A percentile compares a stretch with the other conserved stretches of the same genome.
phyloP scores from a whole-genome alignment of 2,888 invertebrate genomes.

The Malachius bipustulatus region DNA sequence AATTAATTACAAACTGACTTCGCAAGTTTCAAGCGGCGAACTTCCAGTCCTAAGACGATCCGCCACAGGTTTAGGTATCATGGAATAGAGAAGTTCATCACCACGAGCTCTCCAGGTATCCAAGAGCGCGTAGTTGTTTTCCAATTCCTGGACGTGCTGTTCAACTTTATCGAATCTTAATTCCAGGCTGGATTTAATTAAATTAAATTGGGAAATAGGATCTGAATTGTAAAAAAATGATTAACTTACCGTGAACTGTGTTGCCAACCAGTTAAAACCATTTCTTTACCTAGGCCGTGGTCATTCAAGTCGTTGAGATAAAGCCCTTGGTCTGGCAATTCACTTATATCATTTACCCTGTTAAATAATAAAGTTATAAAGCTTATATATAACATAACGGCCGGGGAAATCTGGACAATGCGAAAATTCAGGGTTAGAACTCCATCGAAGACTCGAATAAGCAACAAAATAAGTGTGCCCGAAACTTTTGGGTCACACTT shows the following conservation, averaged over 20 bases:
- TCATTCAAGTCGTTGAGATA: slow-evolving; percentile 75
- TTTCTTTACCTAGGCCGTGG: slow-evolving; percentile 72
- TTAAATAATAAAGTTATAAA: too few species aligned
- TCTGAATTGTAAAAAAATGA: neutral
- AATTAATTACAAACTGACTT: slow-evolving; percentile 46
- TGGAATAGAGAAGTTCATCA: slow-evolving; percentile 78
- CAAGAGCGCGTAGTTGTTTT: slow-evolving; percentile 61
- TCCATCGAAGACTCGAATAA: neutral
- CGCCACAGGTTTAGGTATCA: slow-evolving; percentile 81
- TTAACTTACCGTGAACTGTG: slow-evolving; percentile 54
- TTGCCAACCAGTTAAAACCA: slow-evolving; percentile 77
- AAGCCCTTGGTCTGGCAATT: slow-evolving; percentile 65
- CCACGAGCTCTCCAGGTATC: slow-evolving; percentile 80
- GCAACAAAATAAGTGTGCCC: neutral
- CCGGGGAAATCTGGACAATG: neutral
- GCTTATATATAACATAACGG: too few species aligned
- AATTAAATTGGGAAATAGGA: slow-evolving; percentile 2
- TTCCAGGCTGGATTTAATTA: slow-evolving; percentile 45
- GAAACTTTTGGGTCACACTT: too few species aligned
- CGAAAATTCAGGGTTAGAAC: neutral
- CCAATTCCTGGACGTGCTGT: slow-evolving; percentile 63
- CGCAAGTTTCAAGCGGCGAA: slow-evolving; percentile 67
- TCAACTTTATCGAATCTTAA: slow-evolving; percentile 75
- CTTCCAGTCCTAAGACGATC: slow-evolving; percentile 66
- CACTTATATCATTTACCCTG: slow-evolving; percentile 74